Conservation (phyloP, 64 coral and sea anemone species). For the Actinia equina region DNA sequence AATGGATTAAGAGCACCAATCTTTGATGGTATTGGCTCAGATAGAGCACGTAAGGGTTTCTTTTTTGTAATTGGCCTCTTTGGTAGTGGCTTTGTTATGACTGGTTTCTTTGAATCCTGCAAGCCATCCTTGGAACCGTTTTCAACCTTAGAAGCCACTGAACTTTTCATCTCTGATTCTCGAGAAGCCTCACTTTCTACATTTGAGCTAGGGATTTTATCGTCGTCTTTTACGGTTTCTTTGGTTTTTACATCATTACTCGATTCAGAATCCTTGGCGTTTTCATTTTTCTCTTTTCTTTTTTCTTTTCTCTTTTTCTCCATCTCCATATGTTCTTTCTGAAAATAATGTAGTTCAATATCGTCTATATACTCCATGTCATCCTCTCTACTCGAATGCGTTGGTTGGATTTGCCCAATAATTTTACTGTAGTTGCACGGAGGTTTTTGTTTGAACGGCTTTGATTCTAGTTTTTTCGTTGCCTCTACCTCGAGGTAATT, state of each 20-base stretch:
- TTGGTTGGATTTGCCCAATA: not conserved
- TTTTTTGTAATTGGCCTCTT: not conserved
- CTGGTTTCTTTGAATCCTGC: not conserved
- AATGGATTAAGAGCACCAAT: not conserved
- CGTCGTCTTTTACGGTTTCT: not conserved
- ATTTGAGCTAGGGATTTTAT: not conserved
- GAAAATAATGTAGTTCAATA: not conserved
- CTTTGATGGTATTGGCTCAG: not conserved
- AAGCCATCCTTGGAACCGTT: not conserved
- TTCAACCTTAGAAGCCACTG: too few relatives aligned
- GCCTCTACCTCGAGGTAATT: not conserved
- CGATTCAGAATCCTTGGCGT: not conserved
- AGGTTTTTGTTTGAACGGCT: not conserved
- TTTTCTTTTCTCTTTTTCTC: not conserved
- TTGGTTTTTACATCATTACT: not conserved
- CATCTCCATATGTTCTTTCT: not conserved
- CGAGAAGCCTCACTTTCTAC: not conserved
- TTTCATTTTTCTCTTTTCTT: not conserved
- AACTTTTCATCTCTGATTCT: too few relatives aligned
- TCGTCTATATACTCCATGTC: constrained; percentile 15
- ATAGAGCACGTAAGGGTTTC: not conserved
- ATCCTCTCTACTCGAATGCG: not conserved
- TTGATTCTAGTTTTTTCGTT: not conserved
- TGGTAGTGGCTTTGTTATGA: not conserved
- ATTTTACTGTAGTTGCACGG: not conserved